Conservation (phyloP, 2,797 vertebrate genomes). For the Rallus crepitans region DNA sequence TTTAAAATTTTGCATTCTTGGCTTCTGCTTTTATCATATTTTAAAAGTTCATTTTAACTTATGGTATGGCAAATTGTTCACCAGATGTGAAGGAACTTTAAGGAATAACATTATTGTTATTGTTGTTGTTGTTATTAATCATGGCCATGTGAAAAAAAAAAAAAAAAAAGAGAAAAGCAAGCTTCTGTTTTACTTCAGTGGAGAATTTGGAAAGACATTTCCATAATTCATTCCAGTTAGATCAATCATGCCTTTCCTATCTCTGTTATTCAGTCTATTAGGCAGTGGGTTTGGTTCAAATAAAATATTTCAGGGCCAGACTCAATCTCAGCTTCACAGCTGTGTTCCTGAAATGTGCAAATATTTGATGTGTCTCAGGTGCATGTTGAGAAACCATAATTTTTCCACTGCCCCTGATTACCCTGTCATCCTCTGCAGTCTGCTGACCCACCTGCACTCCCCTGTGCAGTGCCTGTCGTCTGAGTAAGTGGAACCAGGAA, state of each 20-base stretch:
- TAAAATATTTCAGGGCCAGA: constrained; percentile 20
- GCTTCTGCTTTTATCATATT: constrained; percentile 11
- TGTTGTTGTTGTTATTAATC: constrained; percentile 59
- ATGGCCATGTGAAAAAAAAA: background rate
- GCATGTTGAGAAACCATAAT: constrained; percentile 6
- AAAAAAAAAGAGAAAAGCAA: constrained; percentile 26
- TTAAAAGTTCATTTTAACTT: constrained; percentile 32
- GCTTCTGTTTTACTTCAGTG: constrained; percentile 49
- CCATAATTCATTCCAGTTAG: constrained; percentile 39
- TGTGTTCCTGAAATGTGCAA: constrained; percentile 59
- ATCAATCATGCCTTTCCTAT: constrained; percentile 23
- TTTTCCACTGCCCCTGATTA: constrained; percentile 22
- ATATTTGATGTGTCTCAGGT: constrained; percentile 57
- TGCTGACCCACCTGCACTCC: background rate
- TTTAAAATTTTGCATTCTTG: background rate
- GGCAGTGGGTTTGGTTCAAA: constrained; percentile 40
- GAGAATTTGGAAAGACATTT: constrained; percentile 48
- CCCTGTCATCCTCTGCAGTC: background rate
- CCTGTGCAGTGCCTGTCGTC: background rate
- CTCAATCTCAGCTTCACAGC: constrained; percentile 53
- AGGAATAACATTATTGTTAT: constrained; percentile 25
- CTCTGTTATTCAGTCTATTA: constrained; percentile 55
- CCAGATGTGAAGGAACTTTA: background rate
- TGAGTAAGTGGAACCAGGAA: background rate
- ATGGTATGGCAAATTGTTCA: background rate